These are phyloP conservation scores for Machimus rusticus DNA, from an alignment of 2,888 invertebrate genomes.

Conservation along the genomic window DNA sequence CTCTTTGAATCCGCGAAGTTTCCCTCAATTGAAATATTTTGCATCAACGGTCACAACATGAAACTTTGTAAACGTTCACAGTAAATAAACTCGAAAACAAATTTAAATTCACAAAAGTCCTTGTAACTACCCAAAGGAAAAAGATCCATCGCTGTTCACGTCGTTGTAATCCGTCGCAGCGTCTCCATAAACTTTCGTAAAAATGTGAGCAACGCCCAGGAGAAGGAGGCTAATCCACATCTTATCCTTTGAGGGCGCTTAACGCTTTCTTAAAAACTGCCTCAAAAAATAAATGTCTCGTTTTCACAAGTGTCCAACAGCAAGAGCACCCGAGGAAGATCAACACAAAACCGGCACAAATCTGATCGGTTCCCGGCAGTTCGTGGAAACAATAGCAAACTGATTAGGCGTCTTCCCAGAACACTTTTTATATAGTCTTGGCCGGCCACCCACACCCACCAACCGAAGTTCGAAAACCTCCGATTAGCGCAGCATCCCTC, in stretches of 20 bases:
- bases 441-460: constrained; percentile 29
- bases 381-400: constrained; percentile 40
- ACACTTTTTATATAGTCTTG: constrained; percentile 46
- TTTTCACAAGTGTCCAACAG: not conserved
- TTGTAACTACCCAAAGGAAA: constrained; percentile 70
- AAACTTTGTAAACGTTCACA: not conserved
- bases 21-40: not conserved
- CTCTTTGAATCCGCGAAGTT: not conserved
- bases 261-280: not conserved
- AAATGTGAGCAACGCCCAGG: not conserved
- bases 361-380: constrained; percentile 8
- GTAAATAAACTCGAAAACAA: not conserved
- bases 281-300: not conserved
- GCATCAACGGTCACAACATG: not conserved
- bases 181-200: constrained; percentile 13
- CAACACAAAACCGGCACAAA: not conserved
- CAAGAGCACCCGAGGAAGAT: not conserved
- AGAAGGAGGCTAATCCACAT: constrained; percentile 40
- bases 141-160: constrained; percentile 76
- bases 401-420: constrained; percentile 36
- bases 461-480: not conserved
- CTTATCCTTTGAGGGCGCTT: not conserved
- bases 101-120: constrained; percentile 5
- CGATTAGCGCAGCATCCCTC: constrained; percentile 17
- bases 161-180: constrained; percentile 70